Base-by-base conservation (phyloP, 2,797 vertebrate species). In the Gallinago nigripennis region DNA sequence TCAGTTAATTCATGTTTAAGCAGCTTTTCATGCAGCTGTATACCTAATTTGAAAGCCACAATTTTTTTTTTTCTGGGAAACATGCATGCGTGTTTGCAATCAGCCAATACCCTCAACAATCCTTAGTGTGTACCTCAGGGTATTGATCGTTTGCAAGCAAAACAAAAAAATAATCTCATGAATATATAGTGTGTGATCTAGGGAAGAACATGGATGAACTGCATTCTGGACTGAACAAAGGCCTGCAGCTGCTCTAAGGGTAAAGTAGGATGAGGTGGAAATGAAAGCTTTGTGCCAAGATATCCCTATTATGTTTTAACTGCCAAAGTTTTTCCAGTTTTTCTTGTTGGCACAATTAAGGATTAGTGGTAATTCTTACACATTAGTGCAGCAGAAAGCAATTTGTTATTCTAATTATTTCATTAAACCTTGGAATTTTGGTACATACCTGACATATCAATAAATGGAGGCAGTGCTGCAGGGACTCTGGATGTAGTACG, bases 81-180 rank as follows among this genome's bases (percentile, higher is more conserved):
- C 0, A 0, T 8, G 17, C 8, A 16, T 3, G 5, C 1, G 2
- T 31, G 35, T 16, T 69, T 33, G 58, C 27, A 30, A 57, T 53
- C 50, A 43, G 46, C 46, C 63, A 88, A 51, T 30, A 75, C 82
- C 50, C 18, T 65, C 51, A 71, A 20, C 16, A 56, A 21, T 8
- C 41, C 16, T 41, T 41, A 41, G 41, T 16, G 41, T 41, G 41
- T 41, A 41, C 41, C 41, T 41, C 41, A 43, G 43, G 43, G 43
- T 43, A 17, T 43, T 43, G 43, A 43, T 43, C 43, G 18, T 18
- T 43, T 43, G 43, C 43, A 43, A 41, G 41, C 41, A 41, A 39
- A 43, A 43, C 2, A 39, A 13, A 35, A 35, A 23, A 2, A 2
- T 39, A 17, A 31, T 54, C n/a, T 56, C 85, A 51, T 1, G 7